phyloP scores from a whole-genome alignment of 2,113 vertebrate genomes.

The Lanius collurio region DNA sequence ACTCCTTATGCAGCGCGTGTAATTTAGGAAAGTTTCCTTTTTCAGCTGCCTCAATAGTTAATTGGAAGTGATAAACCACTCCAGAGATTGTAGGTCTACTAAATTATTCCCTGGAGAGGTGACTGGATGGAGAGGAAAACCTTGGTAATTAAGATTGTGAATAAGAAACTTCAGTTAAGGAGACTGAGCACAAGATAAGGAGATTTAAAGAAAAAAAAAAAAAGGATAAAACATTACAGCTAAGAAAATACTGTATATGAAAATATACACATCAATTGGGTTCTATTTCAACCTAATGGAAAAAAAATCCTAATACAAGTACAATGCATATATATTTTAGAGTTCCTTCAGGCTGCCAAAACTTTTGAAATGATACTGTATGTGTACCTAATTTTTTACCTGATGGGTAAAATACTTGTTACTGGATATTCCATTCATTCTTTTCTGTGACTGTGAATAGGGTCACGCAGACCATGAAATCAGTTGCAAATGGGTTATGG shows the following conservation, averaged over 20 bases:
- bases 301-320: background rate
- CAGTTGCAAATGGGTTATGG: background rate
- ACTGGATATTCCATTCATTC: background rate
- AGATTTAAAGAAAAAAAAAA: background rate
- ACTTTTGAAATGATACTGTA: background rate
- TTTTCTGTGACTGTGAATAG: background rate
- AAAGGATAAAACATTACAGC: background rate
- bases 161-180: background rate
- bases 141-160: background rate
- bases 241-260: background rate
- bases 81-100: background rate
- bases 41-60: background rate
- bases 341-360: background rate
- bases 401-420: background rate
- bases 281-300: background rate
- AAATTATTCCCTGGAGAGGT: background rate
- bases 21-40: background rate
- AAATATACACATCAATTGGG: background rate
- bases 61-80: conserved; percentile 8
- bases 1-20: background rate
- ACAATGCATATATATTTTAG: background rate
- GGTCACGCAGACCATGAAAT: background rate
- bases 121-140: background rate
- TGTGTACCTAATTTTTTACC: background rate
- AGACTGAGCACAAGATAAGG: background rate